Conservation (phyloP, 2,797 vertebrate species). For the Petrocephalus schoutedeni region DNA sequence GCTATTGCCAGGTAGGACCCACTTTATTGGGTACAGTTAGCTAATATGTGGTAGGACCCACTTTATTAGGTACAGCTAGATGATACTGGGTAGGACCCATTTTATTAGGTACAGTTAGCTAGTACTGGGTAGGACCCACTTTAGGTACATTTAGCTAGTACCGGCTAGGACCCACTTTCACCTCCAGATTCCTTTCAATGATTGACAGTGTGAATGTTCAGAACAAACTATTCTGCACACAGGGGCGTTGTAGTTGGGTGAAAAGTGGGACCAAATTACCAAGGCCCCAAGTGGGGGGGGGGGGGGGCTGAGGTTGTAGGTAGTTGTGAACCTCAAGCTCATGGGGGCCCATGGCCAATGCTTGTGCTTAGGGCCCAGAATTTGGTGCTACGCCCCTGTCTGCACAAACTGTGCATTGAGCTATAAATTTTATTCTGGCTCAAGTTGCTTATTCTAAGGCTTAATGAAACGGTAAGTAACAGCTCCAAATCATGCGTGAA, state of each 20-base stretch:
- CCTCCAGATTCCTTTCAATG: background rate
- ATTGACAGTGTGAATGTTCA: background rate
- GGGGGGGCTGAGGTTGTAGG: too few species aligned
- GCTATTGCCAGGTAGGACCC: too few species aligned
- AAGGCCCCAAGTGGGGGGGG: too few species aligned
- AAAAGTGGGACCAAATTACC: too few species aligned
- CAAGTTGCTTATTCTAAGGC: background rate
- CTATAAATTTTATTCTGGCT: background rate
- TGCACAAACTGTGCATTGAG: background rate
- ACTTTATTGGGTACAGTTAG: too few species aligned
- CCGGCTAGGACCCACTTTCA: background rate
- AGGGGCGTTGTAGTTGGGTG: too few species aligned
- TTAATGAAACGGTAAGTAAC: background rate
- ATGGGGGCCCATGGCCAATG: too few species aligned
- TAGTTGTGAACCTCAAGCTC: too few species aligned
- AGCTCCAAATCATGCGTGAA: background rate
- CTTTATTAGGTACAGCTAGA: background rate
- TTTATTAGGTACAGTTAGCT: too few species aligned
- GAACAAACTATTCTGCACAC: background rate
- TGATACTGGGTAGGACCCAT: too few species aligned
- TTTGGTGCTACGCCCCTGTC: too few species aligned
- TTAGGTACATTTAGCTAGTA: background rate
- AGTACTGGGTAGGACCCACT: background rate
- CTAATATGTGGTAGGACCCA: background rate
- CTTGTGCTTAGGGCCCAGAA: too few species aligned